Evolutionary conservation across 2,888 invertebrate genomes (phyloP).

Genomic region (Ischnura elegans): DNA sequence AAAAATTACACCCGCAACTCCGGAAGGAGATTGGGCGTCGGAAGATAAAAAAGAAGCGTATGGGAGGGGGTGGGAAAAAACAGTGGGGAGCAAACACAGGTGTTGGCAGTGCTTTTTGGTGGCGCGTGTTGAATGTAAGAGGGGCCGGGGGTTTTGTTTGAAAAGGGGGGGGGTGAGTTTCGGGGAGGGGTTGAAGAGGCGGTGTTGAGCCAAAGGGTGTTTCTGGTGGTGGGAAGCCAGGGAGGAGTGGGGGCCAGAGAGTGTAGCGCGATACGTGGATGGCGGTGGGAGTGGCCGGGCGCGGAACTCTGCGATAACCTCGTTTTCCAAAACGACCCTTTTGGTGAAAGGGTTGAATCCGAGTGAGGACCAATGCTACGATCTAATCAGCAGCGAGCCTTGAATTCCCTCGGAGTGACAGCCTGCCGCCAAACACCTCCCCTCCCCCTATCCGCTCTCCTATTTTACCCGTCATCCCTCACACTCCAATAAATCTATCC

Average conservation of each 20-base stretch:
- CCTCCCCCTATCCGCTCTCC: neutral
- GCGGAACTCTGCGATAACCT: constrained; percentile 40
- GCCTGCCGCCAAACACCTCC: neutral
- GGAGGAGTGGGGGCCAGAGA: neutral
- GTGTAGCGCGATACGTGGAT: neutral
- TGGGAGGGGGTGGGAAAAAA: neutral
- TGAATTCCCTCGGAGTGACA: constrained; percentile 37
- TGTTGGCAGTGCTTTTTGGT: constrained; percentile 41
- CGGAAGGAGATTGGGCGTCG: no score
- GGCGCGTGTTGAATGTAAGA: constrained; percentile 10
- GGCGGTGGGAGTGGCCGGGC: neutral
- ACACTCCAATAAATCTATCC: neutral
- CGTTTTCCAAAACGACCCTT: constrained; percentile 52
- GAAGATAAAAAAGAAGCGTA: neutral
- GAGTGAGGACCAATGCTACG: constrained; percentile 49
- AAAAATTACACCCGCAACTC: no score
- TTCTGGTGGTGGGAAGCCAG: neutral
- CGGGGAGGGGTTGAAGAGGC: no score
- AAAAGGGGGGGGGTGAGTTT: no score
- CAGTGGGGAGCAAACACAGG: constrained; percentile 32
- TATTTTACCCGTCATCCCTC: neutral
- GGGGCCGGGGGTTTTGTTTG: neutral
- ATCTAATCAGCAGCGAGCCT: constrained; percentile 55
- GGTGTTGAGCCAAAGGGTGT: no score
- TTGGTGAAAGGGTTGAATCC: constrained; percentile 45